Evolutionary conservation across 1,140 invertebrate species (phyloP), one percentile per base, ranked within the genome.

Genomic region (Bombus fervidus): DNA sequence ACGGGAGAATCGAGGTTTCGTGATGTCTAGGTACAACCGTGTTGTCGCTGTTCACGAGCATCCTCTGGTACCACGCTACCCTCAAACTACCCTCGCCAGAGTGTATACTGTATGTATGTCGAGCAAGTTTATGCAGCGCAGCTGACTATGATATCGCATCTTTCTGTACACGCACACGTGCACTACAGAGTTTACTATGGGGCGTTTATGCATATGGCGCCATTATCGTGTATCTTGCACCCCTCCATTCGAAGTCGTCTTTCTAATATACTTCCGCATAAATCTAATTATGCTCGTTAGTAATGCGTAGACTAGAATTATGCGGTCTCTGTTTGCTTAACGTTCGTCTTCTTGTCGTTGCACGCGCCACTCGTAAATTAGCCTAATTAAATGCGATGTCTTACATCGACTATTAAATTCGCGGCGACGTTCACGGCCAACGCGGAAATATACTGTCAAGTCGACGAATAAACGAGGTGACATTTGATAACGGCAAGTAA

Each of bases 101-200:
- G 25, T 9, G 8, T 41, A 25, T 13, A 34, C 39, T 47, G 37
- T 64, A 66, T 39, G 57, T 28, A 64, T 37, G 72, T 37, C n/a
- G 57, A 28, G 31, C 28, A 41, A 75, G 81, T 82, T 82, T 74
- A 82, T 75, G 81, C 71, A 43, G 57, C 53, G 53, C 71, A 73
- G 71, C 80, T 81, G 80, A 81, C 80, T 81, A 75, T 75, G 81
- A 82, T 75, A 82, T 75, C 81, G 81, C 81, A 66, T 82, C 81
- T 75, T 82, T 75, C 57, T 75, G 41, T 47, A 64, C 39, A 81
- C 39, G 57, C 57, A 43, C 71, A 64, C 81, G 22, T 28, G 80
- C 74, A 39, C n/a, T 18, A 57, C 10, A n/a, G 3, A 43, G 34
- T 81, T 81, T 59, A 72, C 68, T 72, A n/a, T 43, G 4, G 18